A percentile compares a stretch with the other conserved stretches of the same genome.
These are phyloP conservation scores for Phania funesta DNA, from an alignment of 2,888 invertebrate genomes.

Conservation along the genomic window DNA sequence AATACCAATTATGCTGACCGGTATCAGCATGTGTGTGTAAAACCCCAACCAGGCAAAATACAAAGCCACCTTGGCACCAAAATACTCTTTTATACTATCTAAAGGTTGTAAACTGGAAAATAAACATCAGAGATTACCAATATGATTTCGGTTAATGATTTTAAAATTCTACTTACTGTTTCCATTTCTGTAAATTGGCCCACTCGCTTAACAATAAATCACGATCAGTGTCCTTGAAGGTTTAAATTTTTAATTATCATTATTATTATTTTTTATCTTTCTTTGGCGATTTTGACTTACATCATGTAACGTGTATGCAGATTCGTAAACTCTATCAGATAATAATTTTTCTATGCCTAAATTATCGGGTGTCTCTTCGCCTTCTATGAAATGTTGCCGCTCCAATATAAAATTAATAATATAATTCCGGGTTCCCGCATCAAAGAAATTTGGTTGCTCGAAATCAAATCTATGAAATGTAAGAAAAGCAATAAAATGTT, in stretches of 20 bases:
- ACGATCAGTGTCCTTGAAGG: conserved; percentile 81
- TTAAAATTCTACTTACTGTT: conserved; percentile 81
- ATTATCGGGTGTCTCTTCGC: conserved; percentile 80
- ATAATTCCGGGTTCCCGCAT: conserved; percentile 84
- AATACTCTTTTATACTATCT: conserved; percentile 88
- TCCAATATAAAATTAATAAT: conserved; percentile 89
- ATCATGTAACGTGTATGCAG: conserved; percentile 89
- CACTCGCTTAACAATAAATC: conserved; percentile 85
- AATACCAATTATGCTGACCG: conserved; percentile 85
- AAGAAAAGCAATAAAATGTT: neutral
- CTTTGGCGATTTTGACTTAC: conserved; percentile 83
- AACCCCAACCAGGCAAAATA: conserved; percentile 93
- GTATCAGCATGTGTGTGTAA: conserved; percentile 91
- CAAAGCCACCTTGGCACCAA: conserved; percentile 88
- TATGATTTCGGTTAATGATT: neutral
- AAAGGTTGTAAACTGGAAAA: conserved; percentile 83
- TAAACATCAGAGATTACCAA: neutral
- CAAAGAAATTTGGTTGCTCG: conserved; percentile 82
- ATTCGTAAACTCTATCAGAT: conserved; percentile 84
- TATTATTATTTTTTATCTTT: neutral
- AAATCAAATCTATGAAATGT: conserved; percentile 67
- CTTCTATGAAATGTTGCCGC: conserved; percentile 84
- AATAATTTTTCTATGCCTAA: conserved; percentile 86
- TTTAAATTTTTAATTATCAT: neutral
- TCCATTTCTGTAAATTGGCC: conserved; percentile 86